Evolutionary conservation across 1,140 invertebrate species (phyloP), one percentile per base, ranked within the genome.

Genomic region (Papilio dardanus): DNA sequence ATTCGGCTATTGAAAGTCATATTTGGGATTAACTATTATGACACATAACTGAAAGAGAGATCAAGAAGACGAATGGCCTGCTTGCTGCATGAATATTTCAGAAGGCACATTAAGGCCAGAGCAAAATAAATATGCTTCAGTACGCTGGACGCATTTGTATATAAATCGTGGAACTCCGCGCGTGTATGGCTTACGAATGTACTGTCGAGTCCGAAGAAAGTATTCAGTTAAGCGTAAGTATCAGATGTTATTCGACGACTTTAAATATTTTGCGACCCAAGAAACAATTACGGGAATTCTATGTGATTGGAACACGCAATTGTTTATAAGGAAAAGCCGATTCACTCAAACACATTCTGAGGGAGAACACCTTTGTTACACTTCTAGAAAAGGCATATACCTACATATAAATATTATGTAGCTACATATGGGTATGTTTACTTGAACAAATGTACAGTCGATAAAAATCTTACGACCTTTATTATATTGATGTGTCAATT

Each of bases 41-140:
- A 85, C 85, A 85, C 86, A 84, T 89, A 86, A 92, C 83, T 85
- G 79, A 78, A 83, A 78, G 80, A 83, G 86, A 85, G 83, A 89
- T 87, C 85, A 85, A 79, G 80, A 88, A 88, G 88, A 91, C 84
- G 83, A 85, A 90, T 92, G 83, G 85, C 81, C 79, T 84, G 88
- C 86, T 83, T 84, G 88, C 82, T 81, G 74, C 83, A 91, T 92
- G 89, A 92, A 92, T 92, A 92, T 92, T 91, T 92, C 89, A 92
- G 81, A 77, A 90, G 85, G 81, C 80, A 88, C 87, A 92, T 92
- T 92, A 90, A 88, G 87, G 71, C 83, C 80, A 81, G 79, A 87
- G 87, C 89, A 91, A 92, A 91, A 92, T 90, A 91, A 90, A 92
- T 89, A 91, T 86, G 84, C 83, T 81, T 76, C 83, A 86, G 86